Percentiles rank a stretch among this genome's conserved stretches.
Conservation (phyloP, 2,113 vertebrate genomes). For the Limnothrissa miodon region DNA sequence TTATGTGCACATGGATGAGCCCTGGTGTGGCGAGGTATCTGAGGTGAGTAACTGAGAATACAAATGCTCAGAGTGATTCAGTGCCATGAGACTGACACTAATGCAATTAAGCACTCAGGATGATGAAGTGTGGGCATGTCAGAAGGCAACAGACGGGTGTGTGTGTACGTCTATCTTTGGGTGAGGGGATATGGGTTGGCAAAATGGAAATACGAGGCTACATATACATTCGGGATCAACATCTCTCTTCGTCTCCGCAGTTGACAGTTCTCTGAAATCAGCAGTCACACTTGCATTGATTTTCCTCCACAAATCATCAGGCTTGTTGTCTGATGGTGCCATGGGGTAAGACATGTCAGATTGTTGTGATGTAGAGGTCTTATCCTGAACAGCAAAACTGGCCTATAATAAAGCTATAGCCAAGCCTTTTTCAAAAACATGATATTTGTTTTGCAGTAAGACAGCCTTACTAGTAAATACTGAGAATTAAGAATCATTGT, state of each 20-base stretch:
- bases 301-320: not conserved
- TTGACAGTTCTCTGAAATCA: slow-evolving; percentile 8
- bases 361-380: not conserved
- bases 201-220: not conserved
- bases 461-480: not conserved
- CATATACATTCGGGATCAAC: not conserved
- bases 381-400: not conserved
- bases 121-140: slow-evolving; percentile 12
- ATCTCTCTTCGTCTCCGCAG: not conserved
- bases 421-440: not conserved
- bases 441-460: not conserved
- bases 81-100: not conserved
- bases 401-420: not conserved
- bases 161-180: not conserved
- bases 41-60: not conserved
- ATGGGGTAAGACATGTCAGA: not conserved
- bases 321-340: not conserved
- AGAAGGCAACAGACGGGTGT: not conserved
- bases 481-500: not conserved
- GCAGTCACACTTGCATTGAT: not conserved
- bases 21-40: not conserved
- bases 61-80: slow-evolving; percentile 11
- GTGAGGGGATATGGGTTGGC: not conserved
- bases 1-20: not conserved
- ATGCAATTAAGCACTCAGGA: not conserved